phyloP scores from a whole-genome alignment of 2,797 vertebrate species.

The Pogoniulus pusillus region DNA sequence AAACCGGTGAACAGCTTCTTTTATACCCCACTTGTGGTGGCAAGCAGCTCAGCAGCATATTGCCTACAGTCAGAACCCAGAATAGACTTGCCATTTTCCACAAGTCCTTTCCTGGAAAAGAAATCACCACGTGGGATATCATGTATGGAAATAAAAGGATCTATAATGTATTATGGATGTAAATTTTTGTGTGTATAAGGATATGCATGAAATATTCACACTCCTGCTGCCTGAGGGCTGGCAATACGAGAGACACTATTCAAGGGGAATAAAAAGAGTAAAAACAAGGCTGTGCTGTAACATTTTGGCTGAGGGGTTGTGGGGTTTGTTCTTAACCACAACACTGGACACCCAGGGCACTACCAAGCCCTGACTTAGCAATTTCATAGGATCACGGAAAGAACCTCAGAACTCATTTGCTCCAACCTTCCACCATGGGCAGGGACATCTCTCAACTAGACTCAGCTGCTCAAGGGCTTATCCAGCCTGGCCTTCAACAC shows the following conservation, averaged over 20 bases:
- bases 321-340: conserved; percentile 11
- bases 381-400: not conserved
- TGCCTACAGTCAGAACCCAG: conserved; percentile 42
- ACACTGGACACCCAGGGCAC: not conserved
- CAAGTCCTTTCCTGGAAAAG: conserved; percentile 13
- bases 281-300: conserved; percentile 31
- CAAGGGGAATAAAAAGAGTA: not conserved
- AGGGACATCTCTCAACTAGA: too few relatives aligned
- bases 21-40: conserved; percentile 41
- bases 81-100: conserved; percentile 51
- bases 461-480: too few relatives aligned
- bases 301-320: conserved; percentile 16
- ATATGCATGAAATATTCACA: conserved; percentile 58
- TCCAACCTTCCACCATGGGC: too few relatives aligned
- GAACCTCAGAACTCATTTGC: too few relatives aligned
- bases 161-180: conserved; percentile 67
- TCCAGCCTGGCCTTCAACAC: too few relatives aligned
- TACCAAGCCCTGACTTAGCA: not conserved
- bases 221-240: conserved; percentile 48
- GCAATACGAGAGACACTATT: conserved; percentile 38
- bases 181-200: conserved; percentile 50
- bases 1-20: not conserved
- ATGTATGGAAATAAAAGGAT: conserved; percentile 54
- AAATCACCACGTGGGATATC: conserved; percentile 44
- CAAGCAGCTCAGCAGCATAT: conserved; percentile 37